phyloP scores from a whole-genome alignment of 2,797 vertebrate species.

The Phoxinus dragarum region DNA sequence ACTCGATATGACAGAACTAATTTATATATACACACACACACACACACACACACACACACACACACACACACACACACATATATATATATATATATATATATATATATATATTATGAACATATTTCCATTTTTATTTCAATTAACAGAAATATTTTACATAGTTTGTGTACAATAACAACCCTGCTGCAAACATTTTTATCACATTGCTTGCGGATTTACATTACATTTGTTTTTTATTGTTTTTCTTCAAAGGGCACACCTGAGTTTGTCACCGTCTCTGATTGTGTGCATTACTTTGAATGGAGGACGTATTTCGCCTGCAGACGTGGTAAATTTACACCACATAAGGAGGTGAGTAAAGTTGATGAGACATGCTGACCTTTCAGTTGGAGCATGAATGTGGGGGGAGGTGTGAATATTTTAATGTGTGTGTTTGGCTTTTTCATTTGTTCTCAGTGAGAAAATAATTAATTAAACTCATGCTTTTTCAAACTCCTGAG shows the following conservation, averaged over 20 bases:
- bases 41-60: no score
- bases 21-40: no score
- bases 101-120: no score
- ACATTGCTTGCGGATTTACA: neutral
- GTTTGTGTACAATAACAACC: neutral
- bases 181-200: neutral
- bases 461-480: neutral
- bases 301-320: slow-evolving; percentile 92
- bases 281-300: slow-evolving; percentile 94
- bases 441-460: neutral
- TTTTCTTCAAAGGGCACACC: slow-evolving; percentile 86
- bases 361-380: neutral
- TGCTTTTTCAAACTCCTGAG: neutral
- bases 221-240: neutral
- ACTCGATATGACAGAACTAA: no score
- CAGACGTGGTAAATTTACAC: slow-evolving; percentile 88
- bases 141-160: neutral
- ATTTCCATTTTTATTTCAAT: neutral
- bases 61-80: no score
- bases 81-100: no score
- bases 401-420: neutral
- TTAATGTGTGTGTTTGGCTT: neutral
- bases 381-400: neutral
- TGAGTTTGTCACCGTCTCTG: slow-evolving; percentile 88
- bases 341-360: slow-evolving; percentile 87